Conservation (phyloP, 2,113 vertebrate species). For the Pelecanus crispus region DNA sequence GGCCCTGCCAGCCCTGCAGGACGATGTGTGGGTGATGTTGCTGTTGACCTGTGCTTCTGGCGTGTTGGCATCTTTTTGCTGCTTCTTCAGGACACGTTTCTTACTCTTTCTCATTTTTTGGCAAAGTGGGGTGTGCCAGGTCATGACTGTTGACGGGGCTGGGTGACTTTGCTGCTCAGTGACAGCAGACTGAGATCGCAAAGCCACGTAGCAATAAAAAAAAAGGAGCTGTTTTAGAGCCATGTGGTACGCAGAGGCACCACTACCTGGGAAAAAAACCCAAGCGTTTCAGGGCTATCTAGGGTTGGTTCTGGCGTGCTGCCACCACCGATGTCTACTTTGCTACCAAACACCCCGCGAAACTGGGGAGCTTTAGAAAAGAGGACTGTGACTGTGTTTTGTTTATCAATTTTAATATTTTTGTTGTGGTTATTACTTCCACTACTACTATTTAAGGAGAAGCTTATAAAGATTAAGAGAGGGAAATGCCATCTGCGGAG, state of each 20-base stretch:
- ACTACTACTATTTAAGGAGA: not conserved
- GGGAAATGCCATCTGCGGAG: not conserved
- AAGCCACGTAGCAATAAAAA: not conserved
- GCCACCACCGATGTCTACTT: not conserved
- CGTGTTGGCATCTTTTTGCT: not conserved
- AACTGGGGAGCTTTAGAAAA: not conserved
- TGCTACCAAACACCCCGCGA: not conserved
- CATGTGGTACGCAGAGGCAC: accelerated
- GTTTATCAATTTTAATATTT: not conserved
- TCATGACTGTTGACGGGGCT: not conserved
- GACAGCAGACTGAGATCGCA: not conserved
- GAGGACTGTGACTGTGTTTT: not conserved
- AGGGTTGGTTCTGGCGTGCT: not conserved
- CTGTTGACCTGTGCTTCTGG: not conserved
- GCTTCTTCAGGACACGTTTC: not conserved
- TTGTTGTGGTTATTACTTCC: slow-evolving; percentile 3
- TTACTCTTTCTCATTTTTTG: not conserved
- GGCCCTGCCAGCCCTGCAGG: not conserved
- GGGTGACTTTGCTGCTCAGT: not conserved
- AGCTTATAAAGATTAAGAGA: not conserved
- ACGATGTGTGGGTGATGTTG: not conserved
- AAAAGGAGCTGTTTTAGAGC: not conserved
- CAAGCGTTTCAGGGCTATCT: not conserved
- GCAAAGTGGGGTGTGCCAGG: not conserved
- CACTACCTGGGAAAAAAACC: not conserved